Evolutionary conservation across 2,797 vertebrate genomes (phyloP).

Genomic region (Lerista edwardsae): DNA sequence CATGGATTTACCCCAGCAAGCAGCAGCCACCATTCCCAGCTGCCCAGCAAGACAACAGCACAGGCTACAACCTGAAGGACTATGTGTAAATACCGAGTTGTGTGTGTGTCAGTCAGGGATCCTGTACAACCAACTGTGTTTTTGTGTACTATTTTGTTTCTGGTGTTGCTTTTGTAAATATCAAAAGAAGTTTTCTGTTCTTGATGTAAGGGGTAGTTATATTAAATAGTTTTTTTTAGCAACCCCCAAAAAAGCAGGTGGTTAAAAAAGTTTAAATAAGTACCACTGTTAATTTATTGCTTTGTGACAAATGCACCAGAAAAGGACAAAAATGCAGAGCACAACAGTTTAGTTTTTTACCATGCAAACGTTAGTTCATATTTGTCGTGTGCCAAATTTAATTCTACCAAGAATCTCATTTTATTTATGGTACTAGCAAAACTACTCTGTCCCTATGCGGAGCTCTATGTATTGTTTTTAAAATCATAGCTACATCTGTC

Average conservation of each 20-base stretch:
- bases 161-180: background rate
- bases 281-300: conserved; percentile 27
- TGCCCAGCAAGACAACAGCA: conserved; percentile 55
- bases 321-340: conserved; percentile 20
- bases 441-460: conserved; percentile 38
- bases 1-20: conserved; percentile 67
- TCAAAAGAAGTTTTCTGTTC: conserved; percentile 35
- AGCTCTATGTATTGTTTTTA: conserved; percentile 53
- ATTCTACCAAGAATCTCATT: conserved; percentile 17
- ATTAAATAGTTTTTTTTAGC: conserved; percentile 10
- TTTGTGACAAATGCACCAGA: conserved; percentile 10
- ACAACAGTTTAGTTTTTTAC: conserved; percentile 45
- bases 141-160: conserved; percentile 32
- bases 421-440: conserved; percentile 50
- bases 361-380: conserved; percentile 21
- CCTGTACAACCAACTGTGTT: conserved; percentile 12
- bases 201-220: background rate
- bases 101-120: background rate
- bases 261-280: conserved; percentile 11
- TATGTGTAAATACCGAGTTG: conserved; percentile 72
- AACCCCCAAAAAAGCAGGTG: conserved; percentile 8
- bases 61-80: conserved; percentile 75
- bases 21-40: conserved; percentile 70
- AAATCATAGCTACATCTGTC: conserved; percentile 22
- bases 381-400: background rate